Base-by-base conservation (phyloP, 2,888 invertebrate species). In the Epistrophe grossulariae region DNA sequence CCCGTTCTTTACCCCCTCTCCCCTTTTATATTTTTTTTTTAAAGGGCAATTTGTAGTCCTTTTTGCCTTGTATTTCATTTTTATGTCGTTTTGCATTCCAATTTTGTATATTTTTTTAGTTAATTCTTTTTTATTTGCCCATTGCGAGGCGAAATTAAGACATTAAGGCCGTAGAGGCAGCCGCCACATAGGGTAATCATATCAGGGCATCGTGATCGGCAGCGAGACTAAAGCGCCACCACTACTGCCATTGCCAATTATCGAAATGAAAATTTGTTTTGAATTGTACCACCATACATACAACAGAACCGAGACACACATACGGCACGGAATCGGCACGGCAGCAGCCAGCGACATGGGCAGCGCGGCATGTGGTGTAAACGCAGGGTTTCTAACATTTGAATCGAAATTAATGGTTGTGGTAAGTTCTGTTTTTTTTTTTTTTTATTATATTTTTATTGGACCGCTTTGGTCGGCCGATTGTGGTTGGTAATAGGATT, bases 221-320 rank as follows among this genome's bases (percentile, higher is more conserved):
- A 87, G 83, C 85, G 85, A 85, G 77, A 82, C 85, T 85, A 85
- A 82, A 85, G 85, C 87, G 87, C 87, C 87, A 87, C 87, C 83
- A 87, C 55, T 19, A 40, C 48, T 60, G 60, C 59, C 77, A 52
- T 62, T 62, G 73, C 48, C 73, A 64, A 83, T 87, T 87, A 87
- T 87, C 73, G 71, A 43, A 77, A 68, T 70, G 60, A 72, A 77
- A 70, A 72, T 72, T 87, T 83, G 79, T 87, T 87, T 87, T 82
- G 74, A 87, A 79, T 87, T 87, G 79, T 76, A 24, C 24, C 24
- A 24, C 3, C 24, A 24, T 24, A 24, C 24, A 31, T 31, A 52
- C 17, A 59, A 38, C 40, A 52, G 15, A 40, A 60, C 40, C 40
- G 50, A 72, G 68, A 66, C 48, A 70, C 31, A 40, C 38, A 60